A percentile compares a stretch with the other conserved stretches of the same genome.
Evolutionary conservation across 2,113 vertebrate species (phyloP).

Genomic region (Argyrosomus japonicus): DNA sequence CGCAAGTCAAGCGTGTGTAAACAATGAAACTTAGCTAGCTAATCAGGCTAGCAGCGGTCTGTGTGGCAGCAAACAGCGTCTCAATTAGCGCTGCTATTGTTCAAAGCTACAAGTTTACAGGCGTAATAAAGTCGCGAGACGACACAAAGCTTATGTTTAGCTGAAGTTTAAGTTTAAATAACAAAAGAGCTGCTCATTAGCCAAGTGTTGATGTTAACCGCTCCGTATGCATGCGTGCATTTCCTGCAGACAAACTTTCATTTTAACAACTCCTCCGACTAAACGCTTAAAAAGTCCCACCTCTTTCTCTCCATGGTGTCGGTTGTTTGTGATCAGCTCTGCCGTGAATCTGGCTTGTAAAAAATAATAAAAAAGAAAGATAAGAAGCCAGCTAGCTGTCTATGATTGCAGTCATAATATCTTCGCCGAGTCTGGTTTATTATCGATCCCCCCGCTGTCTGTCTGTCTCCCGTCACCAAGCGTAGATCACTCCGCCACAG

Average conservation of each 20-base stretch:
- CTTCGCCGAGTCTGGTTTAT: constrained; percentile 51
- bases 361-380: background rate
- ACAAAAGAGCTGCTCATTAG: background rate
- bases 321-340: constrained; percentile 18
- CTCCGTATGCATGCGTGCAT: constrained; percentile 49
- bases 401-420: constrained; percentile 51
- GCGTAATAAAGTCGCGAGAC: fast-evolving
- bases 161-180: background rate
- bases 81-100: background rate
- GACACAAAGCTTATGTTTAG: fast-evolving
- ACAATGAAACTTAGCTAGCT: constrained; percentile 78
- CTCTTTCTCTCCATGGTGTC: constrained; percentile 93
- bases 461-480: constrained; percentile 48
- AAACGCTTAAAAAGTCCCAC: constrained; percentile 78
- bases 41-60: constrained; percentile 78
- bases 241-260: constrained; percentile 80
- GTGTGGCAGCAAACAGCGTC: background rate
- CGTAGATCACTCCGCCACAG: constrained; percentile 76
- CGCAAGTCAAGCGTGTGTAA: constrained; percentile 76
- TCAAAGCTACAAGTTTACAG: background rate
- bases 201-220: constrained; percentile 38
- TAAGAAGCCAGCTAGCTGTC: constrained; percentile 25
- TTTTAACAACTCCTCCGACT: constrained; percentile 82
- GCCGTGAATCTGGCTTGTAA: background rate
- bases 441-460: constrained; percentile 57